Percentiles rank a stretch among this genome's conserved stretches.
Evolutionary conservation across 1,140 invertebrate species (phyloP).

Genomic region (Maconellicoccus hirsutus): DNA sequence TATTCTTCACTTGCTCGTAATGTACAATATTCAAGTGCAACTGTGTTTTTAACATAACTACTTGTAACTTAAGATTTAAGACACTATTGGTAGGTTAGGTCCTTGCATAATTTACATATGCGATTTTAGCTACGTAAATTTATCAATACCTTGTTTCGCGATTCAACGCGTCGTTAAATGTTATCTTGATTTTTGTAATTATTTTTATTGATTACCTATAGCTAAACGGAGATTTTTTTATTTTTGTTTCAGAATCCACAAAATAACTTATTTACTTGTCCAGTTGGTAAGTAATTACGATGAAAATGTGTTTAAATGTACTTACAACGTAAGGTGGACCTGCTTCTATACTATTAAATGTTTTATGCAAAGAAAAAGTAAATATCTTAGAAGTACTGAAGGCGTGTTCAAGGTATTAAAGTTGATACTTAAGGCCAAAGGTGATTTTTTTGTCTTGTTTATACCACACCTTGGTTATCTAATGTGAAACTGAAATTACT

Average conservation of each 20-base stretch:
- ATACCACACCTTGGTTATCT: background rate
- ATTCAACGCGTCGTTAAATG: no score
- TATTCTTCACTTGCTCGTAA: no score
- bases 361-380: background rate
- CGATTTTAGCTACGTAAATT: no score
- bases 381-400: background rate
- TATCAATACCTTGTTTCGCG: no score
- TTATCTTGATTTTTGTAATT: background rate
- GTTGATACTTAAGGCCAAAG: background rate
- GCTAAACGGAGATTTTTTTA: background rate
- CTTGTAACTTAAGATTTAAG: no score
- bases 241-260: constrained; percentile 14
- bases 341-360: background rate
- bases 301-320: background rate
- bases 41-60: no score
- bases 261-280: constrained; percentile 16
- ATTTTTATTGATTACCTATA: background rate
- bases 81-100: no score
- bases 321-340: background rate
- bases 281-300: background rate
- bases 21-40: no score
- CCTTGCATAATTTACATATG: no score
- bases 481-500: background rate
- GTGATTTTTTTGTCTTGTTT: background rate
- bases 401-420: constrained; percentile 18